Conservation (phyloP, 2,113 vertebrate species). For the Glareola pratincola region DNA sequence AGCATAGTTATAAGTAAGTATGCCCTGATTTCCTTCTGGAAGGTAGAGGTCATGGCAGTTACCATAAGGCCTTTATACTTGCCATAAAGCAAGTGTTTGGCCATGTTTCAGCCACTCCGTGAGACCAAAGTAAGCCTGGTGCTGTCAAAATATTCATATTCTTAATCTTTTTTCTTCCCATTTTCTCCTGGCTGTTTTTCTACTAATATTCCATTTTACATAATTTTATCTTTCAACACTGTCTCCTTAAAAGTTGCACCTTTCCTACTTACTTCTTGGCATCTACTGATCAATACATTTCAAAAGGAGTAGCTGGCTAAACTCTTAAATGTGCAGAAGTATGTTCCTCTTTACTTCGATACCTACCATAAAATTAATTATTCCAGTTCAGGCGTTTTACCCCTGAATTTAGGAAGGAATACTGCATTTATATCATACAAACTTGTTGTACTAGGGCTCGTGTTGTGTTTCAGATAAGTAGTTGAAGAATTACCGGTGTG, state of each 20-base stretch:
- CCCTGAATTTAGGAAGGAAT: not conserved
- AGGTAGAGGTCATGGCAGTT: not conserved
- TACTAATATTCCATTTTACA: not conserved
- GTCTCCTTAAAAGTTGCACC: not conserved
- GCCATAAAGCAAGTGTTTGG: not conserved
- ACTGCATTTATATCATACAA: fast-evolving
- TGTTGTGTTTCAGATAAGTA: not conserved
- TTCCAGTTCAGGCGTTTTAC: not conserved
- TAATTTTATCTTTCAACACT: not conserved
- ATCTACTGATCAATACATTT: not conserved
- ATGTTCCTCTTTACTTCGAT: not conserved
- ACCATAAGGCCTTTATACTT: not conserved
- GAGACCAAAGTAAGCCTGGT: not conserved
- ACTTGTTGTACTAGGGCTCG: not conserved
- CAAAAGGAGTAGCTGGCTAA: not conserved
- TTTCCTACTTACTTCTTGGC: not conserved
- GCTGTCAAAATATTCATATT: not conserved
- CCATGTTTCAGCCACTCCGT: not conserved
- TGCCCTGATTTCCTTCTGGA: not conserved
- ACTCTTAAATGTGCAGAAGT: not conserved
- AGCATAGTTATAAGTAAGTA: not conserved
- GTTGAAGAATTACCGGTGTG: not conserved
- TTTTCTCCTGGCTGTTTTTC: not conserved
- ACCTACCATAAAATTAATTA: not conserved
- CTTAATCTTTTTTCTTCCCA: not conserved